A percentile compares a stretch with the other conserved stretches of the same genome.
Evolutionary conservation across 2,113 vertebrate genomes (phyloP).

Genomic region (Taurulus bubalis): DNA sequence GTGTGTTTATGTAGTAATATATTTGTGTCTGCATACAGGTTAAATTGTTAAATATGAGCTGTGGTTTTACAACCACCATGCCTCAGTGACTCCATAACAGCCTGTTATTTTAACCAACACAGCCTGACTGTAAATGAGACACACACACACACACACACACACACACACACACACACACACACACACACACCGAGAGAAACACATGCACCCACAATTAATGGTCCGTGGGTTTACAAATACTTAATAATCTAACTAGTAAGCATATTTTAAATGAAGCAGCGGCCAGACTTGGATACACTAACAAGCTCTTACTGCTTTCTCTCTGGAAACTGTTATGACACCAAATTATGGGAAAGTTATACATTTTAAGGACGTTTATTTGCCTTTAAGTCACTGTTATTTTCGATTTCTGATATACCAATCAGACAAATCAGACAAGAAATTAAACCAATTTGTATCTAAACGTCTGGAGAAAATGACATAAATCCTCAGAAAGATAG

Average conservation of each 20-base stretch:
- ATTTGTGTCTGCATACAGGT: conserved; percentile 5
- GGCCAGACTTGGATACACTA: not conserved
- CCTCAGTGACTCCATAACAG: conserved; percentile 40
- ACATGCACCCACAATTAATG: conserved; percentile 33
- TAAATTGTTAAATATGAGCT: conserved; percentile 51
- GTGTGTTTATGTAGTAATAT: not conserved
- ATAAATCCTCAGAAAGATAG: too few species aligned
- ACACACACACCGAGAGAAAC: not conserved
- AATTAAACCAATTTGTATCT: too few species aligned
- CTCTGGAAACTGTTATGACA: not conserved
- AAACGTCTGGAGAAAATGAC: not conserved
- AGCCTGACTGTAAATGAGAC: conserved; percentile 38
- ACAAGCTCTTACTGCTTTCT: not conserved
- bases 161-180: conserved; percentile 3
- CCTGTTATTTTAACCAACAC: conserved; percentile 55
- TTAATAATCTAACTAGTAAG: conserved; percentile 44
- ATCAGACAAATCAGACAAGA: not conserved
- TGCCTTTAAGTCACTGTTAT: not conserved
- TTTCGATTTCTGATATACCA: not conserved
- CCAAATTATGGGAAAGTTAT: not conserved
- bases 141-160: conserved; percentile 19
- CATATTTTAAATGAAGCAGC: not conserved
- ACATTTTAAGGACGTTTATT: not conserved
- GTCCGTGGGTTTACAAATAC: conserved; percentile 30
- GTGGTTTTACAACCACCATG: conserved; percentile 43